Evolutionary conservation across 2,797 vertebrate species (phyloP), one percentile per base, ranked within the genome.

Genomic region (Trematomus bernacchii): DNA sequence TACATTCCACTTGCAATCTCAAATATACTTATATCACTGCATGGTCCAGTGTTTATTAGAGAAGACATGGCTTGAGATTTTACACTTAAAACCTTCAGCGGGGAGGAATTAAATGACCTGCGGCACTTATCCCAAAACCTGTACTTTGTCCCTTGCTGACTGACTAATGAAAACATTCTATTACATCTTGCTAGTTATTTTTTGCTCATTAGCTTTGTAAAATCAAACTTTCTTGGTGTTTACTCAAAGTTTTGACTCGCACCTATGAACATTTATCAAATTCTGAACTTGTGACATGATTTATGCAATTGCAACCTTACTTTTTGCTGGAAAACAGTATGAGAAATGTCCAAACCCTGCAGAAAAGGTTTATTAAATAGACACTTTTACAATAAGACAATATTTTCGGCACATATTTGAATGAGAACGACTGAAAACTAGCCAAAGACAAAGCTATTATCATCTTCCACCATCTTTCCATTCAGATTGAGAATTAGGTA

Each of bases 161-260:
- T 44, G 27, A 59, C 50, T 71, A 73, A 65, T 78, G 48, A 76
- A 76, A 60, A 66, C 33, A 48, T 27, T 27, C 16, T 19, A 27
- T 27, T 2, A 63, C 37, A 62, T 71, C 14, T 66, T 61, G 42
- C 44, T 67, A 37, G n/a, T 55, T 66, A 37, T 66, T 64, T 66
- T 64, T 21, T 19, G 10, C 62, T 84, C 62, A 76, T 89, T 85
- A 53, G 61, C 11, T 59, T 66, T 48, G 33, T 37, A 55, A 58
- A 61, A 59, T 60, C 27, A 10, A 30, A 77, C 0, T 21, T 62
- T 75, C 48, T 53, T 50, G 0, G 43, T 8, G 66, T 63, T 77
- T 60, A 60, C 21, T 42, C 46, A 15, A 46, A n/a, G 19, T 43
- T 70, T 30, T 71, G 76, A 71, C 53, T 82, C 50, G 67, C 46